Conservation (phyloP, 2,113 vertebrate species). For the Acanthochromis polyacanthus region DNA sequence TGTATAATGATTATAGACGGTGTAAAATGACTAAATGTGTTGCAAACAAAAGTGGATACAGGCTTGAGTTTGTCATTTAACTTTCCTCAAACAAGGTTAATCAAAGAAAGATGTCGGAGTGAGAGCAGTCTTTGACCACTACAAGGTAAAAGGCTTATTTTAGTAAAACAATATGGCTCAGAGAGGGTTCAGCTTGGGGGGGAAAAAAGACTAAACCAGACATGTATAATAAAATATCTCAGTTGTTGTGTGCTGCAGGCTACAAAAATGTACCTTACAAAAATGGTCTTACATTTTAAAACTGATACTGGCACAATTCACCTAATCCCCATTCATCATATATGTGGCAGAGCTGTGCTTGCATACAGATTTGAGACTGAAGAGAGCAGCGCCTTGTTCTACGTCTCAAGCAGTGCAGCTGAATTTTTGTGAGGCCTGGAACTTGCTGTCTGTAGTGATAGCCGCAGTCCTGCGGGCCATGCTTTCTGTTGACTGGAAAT, state of each 20-base stretch:
- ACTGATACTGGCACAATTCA: too few species aligned
- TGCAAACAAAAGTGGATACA: neutral
- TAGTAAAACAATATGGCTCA: too few species aligned
- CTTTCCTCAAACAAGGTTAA: too few species aligned
- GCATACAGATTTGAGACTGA: neutral
- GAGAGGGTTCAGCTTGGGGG: too few species aligned
- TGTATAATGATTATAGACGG: neutral
- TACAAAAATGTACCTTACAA: too few species aligned
- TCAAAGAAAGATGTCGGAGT: neutral
- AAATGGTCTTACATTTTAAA: too few species aligned
- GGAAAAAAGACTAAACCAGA: too few species aligned
- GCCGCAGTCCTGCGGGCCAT: neutral
- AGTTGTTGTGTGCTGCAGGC: too few species aligned
- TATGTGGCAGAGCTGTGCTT: neutral
- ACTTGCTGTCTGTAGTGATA: constrained; percentile 3
- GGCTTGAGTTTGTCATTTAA: too few species aligned
- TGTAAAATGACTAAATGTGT: neutral
- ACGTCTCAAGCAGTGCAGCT: neutral
- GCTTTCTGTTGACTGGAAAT: constrained; percentile 25
- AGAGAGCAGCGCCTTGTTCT: neutral
- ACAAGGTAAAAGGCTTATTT: too few species aligned
- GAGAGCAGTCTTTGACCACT: too few species aligned
- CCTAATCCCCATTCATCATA: neutral
- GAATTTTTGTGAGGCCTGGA: neutral
- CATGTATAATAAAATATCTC: too few species aligned